Evolutionary conservation across 2,113 vertebrate species (phyloP).

Genomic region (Rhinolophus ferrumequinum): DNA sequence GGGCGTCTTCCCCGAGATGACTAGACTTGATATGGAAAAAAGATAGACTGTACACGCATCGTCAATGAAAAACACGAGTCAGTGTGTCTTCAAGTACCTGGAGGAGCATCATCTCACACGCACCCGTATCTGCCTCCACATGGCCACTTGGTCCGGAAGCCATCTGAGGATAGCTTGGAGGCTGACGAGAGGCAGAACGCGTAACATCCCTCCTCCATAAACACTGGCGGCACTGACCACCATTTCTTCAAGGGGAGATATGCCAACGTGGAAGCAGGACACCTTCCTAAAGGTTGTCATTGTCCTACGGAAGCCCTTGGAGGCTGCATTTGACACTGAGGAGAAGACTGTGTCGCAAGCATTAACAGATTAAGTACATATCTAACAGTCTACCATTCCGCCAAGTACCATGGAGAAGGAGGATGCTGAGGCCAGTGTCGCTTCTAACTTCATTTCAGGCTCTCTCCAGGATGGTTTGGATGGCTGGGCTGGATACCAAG

Average conservation of each 20-base stretch:
- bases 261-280: neutral
- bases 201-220: neutral
- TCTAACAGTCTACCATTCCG: neutral
- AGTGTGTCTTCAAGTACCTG: slow-evolving; percentile 28
- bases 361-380: neutral
- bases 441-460: neutral
- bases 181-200: neutral
- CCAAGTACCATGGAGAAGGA: neutral
- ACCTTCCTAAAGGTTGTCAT: neutral
- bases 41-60: neutral
- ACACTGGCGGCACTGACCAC: rapidly evolving
- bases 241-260: neutral
- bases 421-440: rapidly evolving
- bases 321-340: neutral
- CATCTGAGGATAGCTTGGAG: neutral
- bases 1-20: neutral
- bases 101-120: rapidly evolving
- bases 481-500: slow-evolving; percentile 81
- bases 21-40: slow-evolving; percentile 1
- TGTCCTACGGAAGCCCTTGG: neutral
- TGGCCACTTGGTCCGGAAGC: neutral
- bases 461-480: neutral
- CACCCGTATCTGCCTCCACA: rapidly evolving
- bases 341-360: neutral
- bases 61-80: neutral